These are phyloP conservation scores for Vimba vimba DNA, from an alignment of 2,113 vertebrate genomes.

Conservation along the genomic window DNA sequence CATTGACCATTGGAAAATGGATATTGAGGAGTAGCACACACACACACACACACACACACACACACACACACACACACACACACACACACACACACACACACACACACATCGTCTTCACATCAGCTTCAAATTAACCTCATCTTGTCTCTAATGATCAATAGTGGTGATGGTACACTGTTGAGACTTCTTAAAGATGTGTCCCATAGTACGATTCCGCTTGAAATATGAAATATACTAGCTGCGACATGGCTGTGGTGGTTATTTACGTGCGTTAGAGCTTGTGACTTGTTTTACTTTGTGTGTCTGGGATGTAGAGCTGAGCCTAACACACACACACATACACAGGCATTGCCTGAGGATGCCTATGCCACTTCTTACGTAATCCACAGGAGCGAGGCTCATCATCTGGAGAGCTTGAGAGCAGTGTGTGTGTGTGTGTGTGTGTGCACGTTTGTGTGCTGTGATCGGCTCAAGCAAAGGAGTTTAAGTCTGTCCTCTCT, in stretches of 20 bases:
- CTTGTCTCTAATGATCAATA: not conserved
- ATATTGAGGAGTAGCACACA: not conserved
- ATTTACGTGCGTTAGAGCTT: slow-evolving; percentile 5
- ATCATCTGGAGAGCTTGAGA: slow-evolving; percentile 44
- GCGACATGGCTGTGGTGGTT: not conserved
- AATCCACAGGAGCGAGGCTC: slow-evolving; percentile 35
- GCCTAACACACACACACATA: slow-evolving; percentile 20
- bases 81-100: not conserved
- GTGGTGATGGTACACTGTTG: not conserved
- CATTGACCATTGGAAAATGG: not conserved
- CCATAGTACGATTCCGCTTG: not conserved
- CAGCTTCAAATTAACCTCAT: not conserved
- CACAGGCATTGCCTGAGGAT: slow-evolving; percentile 28
- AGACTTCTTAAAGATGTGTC: not conserved
- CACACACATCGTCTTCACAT: not conserved
- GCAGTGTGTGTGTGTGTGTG: slow-evolving; percentile 45
- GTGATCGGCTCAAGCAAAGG: slow-evolving; percentile 30
- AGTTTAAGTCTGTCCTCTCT: slow-evolving; percentile 36
- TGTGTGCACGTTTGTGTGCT: slow-evolving; percentile 30
- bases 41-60: not conserved
- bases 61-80: not conserved
- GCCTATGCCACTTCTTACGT: slow-evolving; percentile 31
- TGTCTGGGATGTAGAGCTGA: slow-evolving; percentile 21
- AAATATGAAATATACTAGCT: not conserved
- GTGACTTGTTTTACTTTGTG: slow-evolving; percentile 25